These are phyloP conservation scores for Venusia cambrica DNA, from an alignment of 2,888 invertebrate species.

Conservation along the genomic window DNA sequence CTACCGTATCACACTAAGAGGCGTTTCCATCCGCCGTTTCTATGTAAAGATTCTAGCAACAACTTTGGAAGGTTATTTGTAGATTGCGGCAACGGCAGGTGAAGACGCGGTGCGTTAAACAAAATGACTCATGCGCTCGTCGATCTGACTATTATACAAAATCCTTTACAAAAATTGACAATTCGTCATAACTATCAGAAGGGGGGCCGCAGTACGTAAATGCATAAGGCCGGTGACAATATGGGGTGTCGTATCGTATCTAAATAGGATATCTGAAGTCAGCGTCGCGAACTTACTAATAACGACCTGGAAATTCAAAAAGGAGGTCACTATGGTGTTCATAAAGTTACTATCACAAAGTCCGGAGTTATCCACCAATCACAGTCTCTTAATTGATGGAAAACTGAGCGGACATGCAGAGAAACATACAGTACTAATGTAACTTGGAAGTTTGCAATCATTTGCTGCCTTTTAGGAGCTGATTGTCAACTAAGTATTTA, in stretches of 20 bases:
- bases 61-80: not conserved
- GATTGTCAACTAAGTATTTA: no score
- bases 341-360: slow-evolving; percentile 15
- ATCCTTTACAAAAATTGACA: slow-evolving; percentile 31
- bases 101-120: slow-evolving; percentile 20
- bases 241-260: slow-evolving; percentile 58
- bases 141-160: slow-evolving; percentile 30
- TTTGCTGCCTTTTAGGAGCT: no score
- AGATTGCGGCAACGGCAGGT: slow-evolving; percentile 5
- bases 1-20: slow-evolving; percentile 46
- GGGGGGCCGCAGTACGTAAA: slow-evolving; percentile 45
- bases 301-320: slow-evolving; percentile 81
- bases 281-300: slow-evolving; percentile 74
- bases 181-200: slow-evolving; percentile 28
- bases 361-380: slow-evolving; percentile 31
- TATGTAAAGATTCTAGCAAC: not conserved
- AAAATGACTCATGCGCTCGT: slow-evolving; percentile 31
- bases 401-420: slow-evolving; percentile 9
- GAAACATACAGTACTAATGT: no score
- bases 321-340: slow-evolving; percentile 66
- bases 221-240: slow-evolving; percentile 64
- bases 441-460: no score
- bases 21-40: slow-evolving; percentile 11
- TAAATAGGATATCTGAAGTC: slow-evolving; percentile 67
- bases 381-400: slow-evolving; percentile 18